Conservation (phyloP, 2,888 invertebrate genomes). For the Anodontia alba region DNA sequence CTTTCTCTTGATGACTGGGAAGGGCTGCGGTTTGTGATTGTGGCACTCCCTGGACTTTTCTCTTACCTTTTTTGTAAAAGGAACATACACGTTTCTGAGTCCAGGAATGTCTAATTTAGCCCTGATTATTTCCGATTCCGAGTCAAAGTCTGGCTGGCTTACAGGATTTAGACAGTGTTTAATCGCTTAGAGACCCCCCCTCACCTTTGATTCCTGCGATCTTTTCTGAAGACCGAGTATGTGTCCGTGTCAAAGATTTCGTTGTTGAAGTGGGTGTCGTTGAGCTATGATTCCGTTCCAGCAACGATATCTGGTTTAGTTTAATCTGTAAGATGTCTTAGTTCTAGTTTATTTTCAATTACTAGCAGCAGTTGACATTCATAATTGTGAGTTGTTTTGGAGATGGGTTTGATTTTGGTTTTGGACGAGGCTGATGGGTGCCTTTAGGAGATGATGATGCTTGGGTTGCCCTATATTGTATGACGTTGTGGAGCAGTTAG, state of each 20-base stretch:
- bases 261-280: neutral
- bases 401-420: neutral
- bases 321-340: neutral
- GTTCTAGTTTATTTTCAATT: neutral
- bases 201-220: neutral
- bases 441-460: neutral
- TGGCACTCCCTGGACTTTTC: too few relatives aligned
- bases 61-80: too few relatives aligned
- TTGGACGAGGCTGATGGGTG: neutral
- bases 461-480: neutral
- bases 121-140: neutral
- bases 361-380: neutral
- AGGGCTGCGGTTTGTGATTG: too few relatives aligned
- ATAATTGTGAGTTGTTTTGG: neutral
- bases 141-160: neutral
- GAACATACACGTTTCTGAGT: neutral
- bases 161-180: neutral
- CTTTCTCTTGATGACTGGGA: too few relatives aligned
- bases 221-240: conserved; percentile 2
- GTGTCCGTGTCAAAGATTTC: neutral
- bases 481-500: neutral
- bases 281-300: neutral
- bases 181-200: neutral
- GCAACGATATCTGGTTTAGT: neutral
- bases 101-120: neutral